Percentiles rank a stretch among this genome's conserved stretches.
These are phyloP conservation scores for Allophyes oxyacanthae DNA, from an alignment of 2,888 invertebrate species.

Conservation along the genomic window DNA sequence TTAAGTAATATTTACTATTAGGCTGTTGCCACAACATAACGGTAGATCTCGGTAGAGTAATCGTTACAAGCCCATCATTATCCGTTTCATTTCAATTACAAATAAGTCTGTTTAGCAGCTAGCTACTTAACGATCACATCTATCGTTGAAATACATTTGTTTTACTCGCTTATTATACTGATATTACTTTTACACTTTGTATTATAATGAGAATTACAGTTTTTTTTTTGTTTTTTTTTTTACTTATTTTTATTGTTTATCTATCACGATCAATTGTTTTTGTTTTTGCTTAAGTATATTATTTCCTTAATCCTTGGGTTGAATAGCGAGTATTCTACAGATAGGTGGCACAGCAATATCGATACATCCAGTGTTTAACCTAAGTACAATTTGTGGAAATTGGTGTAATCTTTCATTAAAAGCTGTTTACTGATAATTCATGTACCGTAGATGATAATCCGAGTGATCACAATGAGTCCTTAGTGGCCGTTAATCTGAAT, in stretches of 20 bases:
- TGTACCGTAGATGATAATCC: slow-evolving; percentile 67
- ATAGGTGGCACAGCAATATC: slow-evolving; percentile 48
- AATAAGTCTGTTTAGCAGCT: neutral
- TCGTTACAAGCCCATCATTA: slow-evolving; percentile 32
- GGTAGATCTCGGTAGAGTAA: slow-evolving; percentile 42
- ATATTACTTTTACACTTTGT: neutral
- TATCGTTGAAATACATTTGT: neutral
- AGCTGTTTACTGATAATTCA: slow-evolving; percentile 53
- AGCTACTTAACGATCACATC: neutral
- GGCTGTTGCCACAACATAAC: slow-evolving; percentile 47
- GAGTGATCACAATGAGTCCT: slow-evolving; percentile 63
- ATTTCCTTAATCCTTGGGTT: slow-evolving; percentile 24
- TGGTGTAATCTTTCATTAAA: slow-evolving; percentile 60
- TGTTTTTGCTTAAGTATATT: too few species aligned
- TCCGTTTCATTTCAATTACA: slow-evolving; percentile 7
- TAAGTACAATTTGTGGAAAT: slow-evolving; percentile 68
- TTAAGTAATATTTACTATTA: slow-evolving; percentile 54
- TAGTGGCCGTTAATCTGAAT: slow-evolving; percentile 73
- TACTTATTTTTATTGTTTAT: slow-evolving; percentile 5
- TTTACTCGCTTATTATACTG: neutral
- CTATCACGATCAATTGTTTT: neutral
- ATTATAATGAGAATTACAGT: neutral
- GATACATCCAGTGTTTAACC: slow-evolving; percentile 59
- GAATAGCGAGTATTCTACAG: slow-evolving; percentile 39
- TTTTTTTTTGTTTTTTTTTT: slow-evolving; percentile 9